Conservation (phyloP, 2,113 vertebrate species). For the Indri indri region DNA sequence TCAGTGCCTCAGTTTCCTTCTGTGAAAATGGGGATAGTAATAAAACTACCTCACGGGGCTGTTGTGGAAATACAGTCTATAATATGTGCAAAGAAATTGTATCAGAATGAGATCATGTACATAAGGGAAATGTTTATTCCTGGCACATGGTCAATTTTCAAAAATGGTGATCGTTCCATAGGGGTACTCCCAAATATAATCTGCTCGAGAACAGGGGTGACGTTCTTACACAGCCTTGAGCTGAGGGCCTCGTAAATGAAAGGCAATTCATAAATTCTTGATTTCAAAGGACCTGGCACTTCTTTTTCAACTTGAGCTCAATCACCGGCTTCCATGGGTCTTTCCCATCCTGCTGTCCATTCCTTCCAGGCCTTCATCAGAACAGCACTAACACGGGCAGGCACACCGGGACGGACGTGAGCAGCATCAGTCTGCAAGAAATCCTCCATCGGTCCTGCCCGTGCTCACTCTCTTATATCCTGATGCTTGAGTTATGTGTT, state of each 20-base stretch:
- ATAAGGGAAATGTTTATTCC: background rate
- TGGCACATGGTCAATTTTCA: background rate
- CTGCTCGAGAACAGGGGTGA: background rate
- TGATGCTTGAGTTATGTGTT: background rate
- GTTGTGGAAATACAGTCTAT: background rate
- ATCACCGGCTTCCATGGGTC: background rate
- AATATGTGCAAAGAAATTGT: background rate
- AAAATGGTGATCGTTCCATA: background rate
- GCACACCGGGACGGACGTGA: background rate
- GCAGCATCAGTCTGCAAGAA: background rate
- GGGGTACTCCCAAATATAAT: background rate
- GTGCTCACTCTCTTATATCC: background rate
- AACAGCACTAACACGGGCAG: accelerated
- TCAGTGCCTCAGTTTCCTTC: background rate
- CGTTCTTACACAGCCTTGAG: background rate
- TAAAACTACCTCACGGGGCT: background rate
- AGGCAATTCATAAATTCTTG: background rate
- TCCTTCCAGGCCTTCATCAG: background rate
- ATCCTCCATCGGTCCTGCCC: background rate
- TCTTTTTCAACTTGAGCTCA: background rate
- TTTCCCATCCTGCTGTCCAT: background rate
- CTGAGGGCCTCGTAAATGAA: background rate
- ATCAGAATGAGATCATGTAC: background rate
- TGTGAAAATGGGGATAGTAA: background rate
- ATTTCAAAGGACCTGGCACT: background rate